Evolutionary conservation across 1,140 invertebrate genomes (phyloP).

Genomic region (Eriocheir sinensis): DNA sequence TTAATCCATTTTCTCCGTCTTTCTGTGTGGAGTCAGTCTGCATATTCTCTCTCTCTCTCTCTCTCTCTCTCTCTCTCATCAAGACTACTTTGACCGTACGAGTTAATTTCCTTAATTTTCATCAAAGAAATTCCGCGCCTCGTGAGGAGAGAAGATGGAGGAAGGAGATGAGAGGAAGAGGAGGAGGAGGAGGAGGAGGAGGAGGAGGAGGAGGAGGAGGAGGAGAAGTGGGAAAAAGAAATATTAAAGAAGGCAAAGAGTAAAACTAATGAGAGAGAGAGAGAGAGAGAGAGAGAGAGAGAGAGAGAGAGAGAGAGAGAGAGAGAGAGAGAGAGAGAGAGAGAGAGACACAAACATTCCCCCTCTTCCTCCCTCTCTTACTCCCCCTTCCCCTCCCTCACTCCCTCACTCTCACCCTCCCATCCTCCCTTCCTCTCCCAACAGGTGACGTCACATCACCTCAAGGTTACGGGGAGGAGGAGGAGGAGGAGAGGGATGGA

Average conservation of each 20-base stretch:
- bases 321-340: conserved; percentile 47
- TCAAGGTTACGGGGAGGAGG: too few species aligned
- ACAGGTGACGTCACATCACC: too few species aligned
- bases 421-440: too few species aligned
- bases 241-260: neutral
- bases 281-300: conserved; percentile 7
- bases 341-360: too few species aligned
- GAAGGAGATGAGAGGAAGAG: neutral
- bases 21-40: too few species aligned
- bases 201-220: conserved; percentile 40
- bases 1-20: too few species aligned
- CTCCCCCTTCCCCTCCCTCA: too few species aligned
- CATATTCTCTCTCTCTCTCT: too few species aligned
- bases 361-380: too few species aligned
- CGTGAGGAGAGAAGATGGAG: neutral
- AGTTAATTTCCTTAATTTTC: neutral
- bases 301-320: conserved; percentile 12
- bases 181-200: conserved; percentile 8
- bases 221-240: neutral
- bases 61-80: conserved; percentile 26
- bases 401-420: too few species aligned
- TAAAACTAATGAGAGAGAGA: neutral
- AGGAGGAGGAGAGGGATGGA: too few species aligned
- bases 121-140: too few species aligned
- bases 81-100: neutral